Evolutionary conservation across 1,140 invertebrate genomes (phyloP).

Genomic region (Neuroterus valhalla): DNA sequence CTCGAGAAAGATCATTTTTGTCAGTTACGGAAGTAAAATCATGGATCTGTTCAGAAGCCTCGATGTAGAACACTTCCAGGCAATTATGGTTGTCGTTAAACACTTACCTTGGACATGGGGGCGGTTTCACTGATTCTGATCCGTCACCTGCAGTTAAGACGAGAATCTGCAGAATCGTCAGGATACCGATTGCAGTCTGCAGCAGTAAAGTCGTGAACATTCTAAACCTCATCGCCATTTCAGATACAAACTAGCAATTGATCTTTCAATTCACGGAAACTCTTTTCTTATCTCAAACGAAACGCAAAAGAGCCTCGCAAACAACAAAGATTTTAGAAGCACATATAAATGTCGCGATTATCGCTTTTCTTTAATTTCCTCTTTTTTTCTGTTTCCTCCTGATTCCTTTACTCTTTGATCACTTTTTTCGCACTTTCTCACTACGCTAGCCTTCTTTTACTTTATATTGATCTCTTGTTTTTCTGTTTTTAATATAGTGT

Average conservation of each 20-base stretch:
- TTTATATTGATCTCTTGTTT: slow-evolving; percentile 12
- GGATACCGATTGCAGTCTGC: slow-evolving; percentile 45
- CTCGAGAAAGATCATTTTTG: too few relatives aligned
- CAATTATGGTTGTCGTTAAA: slow-evolving; percentile 25
- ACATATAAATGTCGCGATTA: slow-evolving; percentile 7
- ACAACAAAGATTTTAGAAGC: neutral
- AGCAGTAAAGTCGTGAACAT: slow-evolving; percentile 52
- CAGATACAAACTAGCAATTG: slow-evolving; percentile 36
- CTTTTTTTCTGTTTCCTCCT: slow-evolving; percentile 38
- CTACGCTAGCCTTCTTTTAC: slow-evolving; percentile 23
- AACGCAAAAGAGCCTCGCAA: neutral
- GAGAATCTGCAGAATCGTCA: slow-evolving; percentile 51
- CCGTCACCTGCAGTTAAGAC: slow-evolving; percentile 43
- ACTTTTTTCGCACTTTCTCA: slow-evolving; percentile 36
- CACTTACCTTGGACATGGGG: slow-evolving; percentile 69
- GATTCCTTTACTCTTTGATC: slow-evolving; percentile 40
- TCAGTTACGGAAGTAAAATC: too few relatives aligned
- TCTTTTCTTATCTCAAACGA: neutral
- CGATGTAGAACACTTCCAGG: neutral
- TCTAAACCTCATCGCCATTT: slow-evolving; percentile 59
- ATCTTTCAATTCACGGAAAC: slow-evolving; percentile 16
- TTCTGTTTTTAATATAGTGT: slow-evolving; percentile 27
- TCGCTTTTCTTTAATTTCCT: slow-evolving; percentile 1
- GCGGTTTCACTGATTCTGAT: slow-evolving; percentile 50
- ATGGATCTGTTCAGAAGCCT: too few relatives aligned